Percentiles rank a stretch among this genome's conserved stretches.
Conservation (phyloP, 2,113 vertebrate genomes). For the Thunnus thynnus region DNA sequence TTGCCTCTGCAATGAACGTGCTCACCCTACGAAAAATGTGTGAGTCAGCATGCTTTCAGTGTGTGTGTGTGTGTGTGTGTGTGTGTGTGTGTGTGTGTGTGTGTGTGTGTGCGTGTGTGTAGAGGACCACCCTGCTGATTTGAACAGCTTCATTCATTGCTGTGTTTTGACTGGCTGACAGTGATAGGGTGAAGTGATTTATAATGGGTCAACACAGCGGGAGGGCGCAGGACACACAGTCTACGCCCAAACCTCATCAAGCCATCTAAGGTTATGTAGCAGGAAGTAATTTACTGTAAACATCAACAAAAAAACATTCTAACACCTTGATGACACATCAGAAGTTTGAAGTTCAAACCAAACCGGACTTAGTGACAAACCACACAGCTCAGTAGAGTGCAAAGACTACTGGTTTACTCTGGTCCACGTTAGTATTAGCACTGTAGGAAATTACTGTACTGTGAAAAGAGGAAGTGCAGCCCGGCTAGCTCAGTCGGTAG, state of each 20-base stretch:
- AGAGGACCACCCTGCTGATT: constrained; percentile 40
- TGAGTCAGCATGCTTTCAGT: neutral
- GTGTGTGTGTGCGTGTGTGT: neutral
- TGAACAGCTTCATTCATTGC: constrained; percentile 50
- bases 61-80: constrained; percentile 30
- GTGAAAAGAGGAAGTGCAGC: neutral
- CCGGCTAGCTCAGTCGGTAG: constrained; percentile 23
- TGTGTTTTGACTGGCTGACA: constrained; percentile 48
- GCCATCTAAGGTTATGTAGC: constrained; percentile 21
- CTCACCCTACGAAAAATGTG: neutral
- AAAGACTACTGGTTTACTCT: no score
- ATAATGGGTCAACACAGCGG: constrained; percentile 36
- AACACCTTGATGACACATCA: neutral
- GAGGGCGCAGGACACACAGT: constrained; percentile 7
- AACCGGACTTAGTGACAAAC: neutral
- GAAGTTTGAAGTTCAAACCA: neutral
- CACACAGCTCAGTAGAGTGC: no score
- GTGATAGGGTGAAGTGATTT: constrained; percentile 37
- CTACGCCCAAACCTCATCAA: neutral
- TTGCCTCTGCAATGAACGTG: neutral
- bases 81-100: constrained; percentile 20
- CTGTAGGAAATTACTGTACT: neutral
- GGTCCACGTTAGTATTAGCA: no score
- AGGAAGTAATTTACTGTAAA: neutral
- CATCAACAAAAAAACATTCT: neutral